A percentile compares a stretch with the other conserved stretches of the same genome.
Conservation (phyloP, 53 echinoderm and acorn worm genomes). For the Holothuria leucospilota region DNA sequence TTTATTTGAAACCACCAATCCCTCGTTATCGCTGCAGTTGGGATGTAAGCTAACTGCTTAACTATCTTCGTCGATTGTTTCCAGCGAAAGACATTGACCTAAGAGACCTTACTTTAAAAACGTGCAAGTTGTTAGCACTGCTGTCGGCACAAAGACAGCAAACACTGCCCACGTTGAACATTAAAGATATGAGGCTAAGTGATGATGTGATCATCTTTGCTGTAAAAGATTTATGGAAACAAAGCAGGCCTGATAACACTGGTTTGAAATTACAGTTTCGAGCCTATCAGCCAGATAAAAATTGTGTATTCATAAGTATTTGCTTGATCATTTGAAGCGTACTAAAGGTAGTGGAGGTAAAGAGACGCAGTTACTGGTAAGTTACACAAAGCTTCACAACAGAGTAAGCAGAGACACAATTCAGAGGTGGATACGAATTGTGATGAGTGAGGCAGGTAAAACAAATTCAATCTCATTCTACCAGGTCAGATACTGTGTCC, state of each 20-base stretch:
- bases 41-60: slow-evolving; percentile 46
- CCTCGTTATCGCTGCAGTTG: slow-evolving; percentile 36
- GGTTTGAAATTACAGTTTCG: not conserved
- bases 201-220: not conserved
- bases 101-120: slow-evolving; percentile 14
- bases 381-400: not conserved
- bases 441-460: not conserved
- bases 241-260: slow-evolving; percentile 36
- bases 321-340: not conserved
- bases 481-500: not conserved
- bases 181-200: slow-evolving; percentile 7
- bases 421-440: not conserved
- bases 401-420: not conserved
- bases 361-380: not conserved
- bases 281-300: slow-evolving; percentile 9
- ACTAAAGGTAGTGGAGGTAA: not conserved
- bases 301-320: slow-evolving; percentile 22
- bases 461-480: slow-evolving; percentile 2
- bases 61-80: not conserved
- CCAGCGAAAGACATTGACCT: not conserved
- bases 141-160: slow-evolving; percentile 33
- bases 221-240: slow-evolving; percentile 25
- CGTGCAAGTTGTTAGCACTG: slow-evolving; percentile 18
- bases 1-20: slow-evolving; percentile 23
- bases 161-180: slow-evolving; percentile 5